These are phyloP conservation scores for Saimiri boliviensis DNA, from an alignment of 2,113 vertebrate genomes.

Conservation along the genomic window DNA sequence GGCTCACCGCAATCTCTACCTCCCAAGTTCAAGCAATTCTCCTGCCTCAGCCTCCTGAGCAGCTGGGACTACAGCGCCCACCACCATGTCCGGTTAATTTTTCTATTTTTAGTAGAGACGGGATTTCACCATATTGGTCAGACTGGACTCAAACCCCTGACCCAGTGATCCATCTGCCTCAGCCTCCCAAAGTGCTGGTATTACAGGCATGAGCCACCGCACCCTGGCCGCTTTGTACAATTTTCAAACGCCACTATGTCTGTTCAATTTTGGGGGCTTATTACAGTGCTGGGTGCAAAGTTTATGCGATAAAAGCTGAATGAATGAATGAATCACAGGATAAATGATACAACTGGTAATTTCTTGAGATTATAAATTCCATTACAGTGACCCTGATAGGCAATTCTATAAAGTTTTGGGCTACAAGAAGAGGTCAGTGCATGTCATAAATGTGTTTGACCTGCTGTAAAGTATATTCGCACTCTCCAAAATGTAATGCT, in stretches of 20 bases:
- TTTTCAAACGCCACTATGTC: neutral
- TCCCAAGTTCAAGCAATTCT: too few relatives aligned
- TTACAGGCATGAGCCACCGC: too few relatives aligned
- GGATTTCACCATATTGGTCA: too few relatives aligned
- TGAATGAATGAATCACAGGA: neutral
- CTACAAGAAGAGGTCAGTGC: neutral
- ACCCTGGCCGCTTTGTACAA: neutral
- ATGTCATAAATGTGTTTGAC: neutral
- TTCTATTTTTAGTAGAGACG: too few relatives aligned
- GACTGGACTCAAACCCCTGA: too few relatives aligned
- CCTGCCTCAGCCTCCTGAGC: too few relatives aligned
- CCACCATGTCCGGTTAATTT: too few relatives aligned
- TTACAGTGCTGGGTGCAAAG: neutral
- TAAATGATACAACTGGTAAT: neutral
- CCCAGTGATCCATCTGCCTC: too few relatives aligned
- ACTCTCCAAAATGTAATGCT: neutral
- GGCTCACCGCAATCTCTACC: too few relatives aligned
- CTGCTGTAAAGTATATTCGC: neutral
- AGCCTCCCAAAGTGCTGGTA: too few relatives aligned
- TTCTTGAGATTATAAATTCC: neutral
- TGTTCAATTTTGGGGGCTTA: neutral
- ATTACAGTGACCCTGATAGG: neutral
- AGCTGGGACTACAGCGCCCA: too few relatives aligned
- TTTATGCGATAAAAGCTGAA: neutral
- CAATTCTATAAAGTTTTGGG: neutral